Percentiles rank a stretch among this genome's conserved stretches.
Evolutionary conservation across 2,113 vertebrate genomes (phyloP).

Genomic region (Motacilla alba): DNA sequence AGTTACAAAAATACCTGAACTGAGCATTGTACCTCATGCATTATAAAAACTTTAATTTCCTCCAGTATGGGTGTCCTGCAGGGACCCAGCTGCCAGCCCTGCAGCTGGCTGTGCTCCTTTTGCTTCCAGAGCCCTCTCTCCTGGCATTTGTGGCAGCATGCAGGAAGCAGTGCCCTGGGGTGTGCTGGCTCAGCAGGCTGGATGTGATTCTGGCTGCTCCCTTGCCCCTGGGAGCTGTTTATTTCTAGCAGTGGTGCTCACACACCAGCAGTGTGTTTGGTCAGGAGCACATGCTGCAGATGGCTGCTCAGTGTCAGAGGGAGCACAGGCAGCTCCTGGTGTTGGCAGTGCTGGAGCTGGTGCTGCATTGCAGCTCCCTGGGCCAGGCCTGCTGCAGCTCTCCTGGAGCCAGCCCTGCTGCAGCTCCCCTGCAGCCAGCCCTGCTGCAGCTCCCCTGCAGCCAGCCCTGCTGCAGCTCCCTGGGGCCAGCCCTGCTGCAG

Average conservation of each 20-base stretch:
- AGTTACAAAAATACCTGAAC: not conserved
- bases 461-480: no score
- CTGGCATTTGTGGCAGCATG: fast-evolving
- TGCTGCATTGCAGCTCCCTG: slow-evolving; percentile 47
- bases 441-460: no score
- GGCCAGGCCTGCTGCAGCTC: no score
- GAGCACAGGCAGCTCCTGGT: not conserved
- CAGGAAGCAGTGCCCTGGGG: not conserved
- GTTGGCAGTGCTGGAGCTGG: not conserved
- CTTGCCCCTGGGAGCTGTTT: not conserved
- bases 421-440: not conserved
- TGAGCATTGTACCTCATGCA: not conserved
- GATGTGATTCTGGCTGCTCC: fast-evolving
- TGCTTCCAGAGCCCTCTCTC: fast-evolving
- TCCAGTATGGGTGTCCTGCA: not conserved
- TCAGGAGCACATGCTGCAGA: not conserved
- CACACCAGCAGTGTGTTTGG: not conserved
- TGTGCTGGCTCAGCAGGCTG: not conserved
- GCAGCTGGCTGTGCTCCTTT: not conserved
- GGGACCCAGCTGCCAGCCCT: not conserved
- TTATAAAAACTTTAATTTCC: slow-evolving; percentile 17
- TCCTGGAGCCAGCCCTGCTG: not conserved
- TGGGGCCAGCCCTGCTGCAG: not conserved
- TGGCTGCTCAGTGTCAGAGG: not conserved
- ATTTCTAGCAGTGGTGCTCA: not conserved